Base-by-base conservation (phyloP, 1,140 invertebrate genomes). In the Euwallacea fornicatus region DNA sequence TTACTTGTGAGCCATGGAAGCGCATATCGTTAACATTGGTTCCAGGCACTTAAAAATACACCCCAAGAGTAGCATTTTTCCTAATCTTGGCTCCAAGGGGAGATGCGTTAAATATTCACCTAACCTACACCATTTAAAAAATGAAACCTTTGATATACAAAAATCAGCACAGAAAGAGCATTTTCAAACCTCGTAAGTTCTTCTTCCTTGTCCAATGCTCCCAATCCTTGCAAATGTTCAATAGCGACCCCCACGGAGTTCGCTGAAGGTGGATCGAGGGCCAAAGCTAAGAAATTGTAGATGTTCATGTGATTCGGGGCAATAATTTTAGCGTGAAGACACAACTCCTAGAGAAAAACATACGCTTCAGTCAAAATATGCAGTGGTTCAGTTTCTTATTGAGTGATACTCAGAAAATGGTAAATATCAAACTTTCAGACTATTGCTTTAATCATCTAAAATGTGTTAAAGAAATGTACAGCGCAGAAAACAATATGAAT, bases 11-110 rank as follows among this genome's bases (percentile, higher is more conserved):
- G 91, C 88, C 64, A 98, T 83, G 53, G 89, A 88, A 78, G 94
- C 93, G 9, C 95, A 94, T 58, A 99, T 92, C 0, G 96, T 98
- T 21, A 99, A 82, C 33, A 99, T 87, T 6, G 97, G 97, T 84
- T 98, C 95, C 2, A 99, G 82, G 80, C 97, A 99, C 80, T 95
- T 95, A 42, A 99, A 85, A 6, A 97, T 88, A 16, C 96, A 90
- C 2, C 93, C 90, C 80, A 95, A 96, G 2, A 99, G 83, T 33
- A 99, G 82, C 89, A 96, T 93, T 84, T 97, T 96, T 4, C 94
- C 95, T 10, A 96, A 84, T 75, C 93, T 88, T 0, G 97, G 97
- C 73, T 98, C 94, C 2, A 98, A 84, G 0, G 96, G 94, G 10
- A 99, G 82, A 81, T 98, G 94, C 7, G 96, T 81, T 7, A 99